Percentiles rank a stretch among this genome's conserved stretches.
phyloP scores from a whole-genome alignment of 2,888 invertebrate genomes.

The Dione juno region DNA sequence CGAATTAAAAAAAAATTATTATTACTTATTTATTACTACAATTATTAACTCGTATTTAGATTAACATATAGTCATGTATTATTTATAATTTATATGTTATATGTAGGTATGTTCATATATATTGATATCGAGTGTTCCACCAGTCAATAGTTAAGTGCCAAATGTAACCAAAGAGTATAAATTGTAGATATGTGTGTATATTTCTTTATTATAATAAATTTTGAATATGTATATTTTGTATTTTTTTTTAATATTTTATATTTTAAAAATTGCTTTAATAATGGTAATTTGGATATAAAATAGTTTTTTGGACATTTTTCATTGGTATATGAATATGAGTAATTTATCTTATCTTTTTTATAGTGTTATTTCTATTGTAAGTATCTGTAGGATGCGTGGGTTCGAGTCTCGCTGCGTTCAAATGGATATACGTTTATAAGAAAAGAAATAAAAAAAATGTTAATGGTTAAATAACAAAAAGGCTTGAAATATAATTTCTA shows the following conservation, averaged over 20 bases:
- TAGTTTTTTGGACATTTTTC: too few species aligned
- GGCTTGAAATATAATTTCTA: neutral
- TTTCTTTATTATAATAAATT: conserved; percentile 61
- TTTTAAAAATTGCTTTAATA: neutral
- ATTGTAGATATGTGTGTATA: conserved; percentile 60
- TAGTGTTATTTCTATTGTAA: too few species aligned
- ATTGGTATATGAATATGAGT: too few species aligned
- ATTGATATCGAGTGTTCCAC: conserved; percentile 38
- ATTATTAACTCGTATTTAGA: too few species aligned
- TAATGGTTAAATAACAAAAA: neutral
- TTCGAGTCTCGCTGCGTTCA: too few species aligned
- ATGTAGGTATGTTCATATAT: conserved; percentile 14
- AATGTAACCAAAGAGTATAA: conserved; percentile 55
- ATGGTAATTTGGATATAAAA: too few species aligned
- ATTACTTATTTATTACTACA: too few species aligned
- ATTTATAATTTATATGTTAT: neutral
- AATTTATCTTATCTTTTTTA: too few species aligned
- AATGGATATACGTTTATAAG: too few species aligned
- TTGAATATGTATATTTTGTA: conserved; percentile 5
- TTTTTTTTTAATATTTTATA: conserved; percentile 8
- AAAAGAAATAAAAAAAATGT: neutral
- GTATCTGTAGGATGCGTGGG: too few species aligned
- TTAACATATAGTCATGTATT: neutral
- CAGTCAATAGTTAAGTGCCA: conserved; percentile 48
- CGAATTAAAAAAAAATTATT: too few species aligned